These are phyloP conservation scores for Cylas formicarius DNA, from an alignment of 1,140 invertebrate species.

Conservation along the genomic window DNA sequence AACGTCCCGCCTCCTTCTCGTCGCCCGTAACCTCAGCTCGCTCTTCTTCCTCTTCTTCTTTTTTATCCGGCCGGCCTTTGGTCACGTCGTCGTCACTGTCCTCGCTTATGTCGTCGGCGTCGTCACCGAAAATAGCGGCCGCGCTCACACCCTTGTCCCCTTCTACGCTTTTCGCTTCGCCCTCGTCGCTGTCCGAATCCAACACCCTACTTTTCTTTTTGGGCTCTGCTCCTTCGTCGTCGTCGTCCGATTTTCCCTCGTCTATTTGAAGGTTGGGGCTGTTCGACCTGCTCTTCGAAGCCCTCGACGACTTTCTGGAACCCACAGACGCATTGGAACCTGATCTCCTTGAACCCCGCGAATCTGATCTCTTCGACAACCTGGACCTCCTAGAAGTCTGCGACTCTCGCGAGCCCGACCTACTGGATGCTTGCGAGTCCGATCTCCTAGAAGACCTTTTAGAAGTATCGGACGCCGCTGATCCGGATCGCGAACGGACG, in stretches of 20 bases:
- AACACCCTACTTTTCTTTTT: constrained; percentile 44
- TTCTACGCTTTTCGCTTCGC: constrained; percentile 31
- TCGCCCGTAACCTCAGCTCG: constrained; percentile 30
- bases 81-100: constrained; percentile 66
- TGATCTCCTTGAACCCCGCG: constrained; percentile 21
- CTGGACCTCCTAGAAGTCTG: constrained; percentile 33
- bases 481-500: constrained; percentile 18
- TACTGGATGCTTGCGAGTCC: constrained; percentile 35
- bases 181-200: constrained; percentile 48
- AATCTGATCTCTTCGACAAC: constrained; percentile 15
- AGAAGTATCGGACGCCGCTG: constrained; percentile 18
- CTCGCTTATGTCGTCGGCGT: constrained; percentile 81
- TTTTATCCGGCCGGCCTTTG: constrained; percentile 36
- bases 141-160: constrained; percentile 50
- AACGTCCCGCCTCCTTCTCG: constrained; percentile 41
- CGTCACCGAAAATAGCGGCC: constrained; percentile 82
- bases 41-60: constrained; percentile 41
- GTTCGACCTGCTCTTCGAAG: constrained; percentile 33
- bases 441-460: constrained; percentile 25
- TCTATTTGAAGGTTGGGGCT: constrained; percentile 52
- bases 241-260: constrained; percentile 32
- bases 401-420: constrained; percentile 38
- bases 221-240: constrained; percentile 38
- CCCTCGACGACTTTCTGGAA: constrained; percentile 18
- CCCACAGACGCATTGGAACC: constrained; percentile 15